phyloP scores from a whole-genome alignment of 1,140 invertebrate species.

The Subanguina moxae region DNA sequence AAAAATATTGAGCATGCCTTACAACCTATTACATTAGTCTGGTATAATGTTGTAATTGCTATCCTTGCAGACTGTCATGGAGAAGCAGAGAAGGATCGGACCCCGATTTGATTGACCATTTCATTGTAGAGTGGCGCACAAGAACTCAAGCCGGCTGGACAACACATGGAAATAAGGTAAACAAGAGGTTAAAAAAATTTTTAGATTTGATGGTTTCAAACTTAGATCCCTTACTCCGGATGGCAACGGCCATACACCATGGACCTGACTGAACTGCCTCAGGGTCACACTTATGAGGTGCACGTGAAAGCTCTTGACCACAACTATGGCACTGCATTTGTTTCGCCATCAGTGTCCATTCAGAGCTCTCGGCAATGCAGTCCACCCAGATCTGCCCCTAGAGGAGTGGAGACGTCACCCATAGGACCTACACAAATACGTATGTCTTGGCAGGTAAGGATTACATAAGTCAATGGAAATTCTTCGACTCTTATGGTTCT shows the following conservation, averaged over 20 bases:
- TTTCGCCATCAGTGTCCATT: slow-evolving; percentile 48
- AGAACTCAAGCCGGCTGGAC: slow-evolving; percentile 49
- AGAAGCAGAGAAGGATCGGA: slow-evolving; percentile 25
- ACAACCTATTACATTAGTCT: neutral
- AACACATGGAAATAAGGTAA: slow-evolving; percentile 32
- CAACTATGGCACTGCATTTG: slow-evolving; percentile 48
- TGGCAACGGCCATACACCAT: slow-evolving; percentile 56
- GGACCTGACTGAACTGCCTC: slow-evolving; percentile 51
- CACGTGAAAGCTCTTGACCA: slow-evolving; percentile 54
- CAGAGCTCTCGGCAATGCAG: slow-evolving; percentile 20
- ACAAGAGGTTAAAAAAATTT: neutral
- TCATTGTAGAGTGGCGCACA: slow-evolving; percentile 50
- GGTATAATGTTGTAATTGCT: neutral
- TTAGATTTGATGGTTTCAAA: neutral
- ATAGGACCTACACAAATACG: slow-evolving; percentile 57
- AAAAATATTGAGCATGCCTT: neutral
- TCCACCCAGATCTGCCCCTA: slow-evolving; percentile 47
- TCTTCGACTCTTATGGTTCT: too few relatives aligned
- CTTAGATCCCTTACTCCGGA: slow-evolving; percentile 50
- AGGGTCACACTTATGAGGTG: slow-evolving; percentile 55
- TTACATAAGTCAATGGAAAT: too few relatives aligned
- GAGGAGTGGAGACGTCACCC: slow-evolving; percentile 49
- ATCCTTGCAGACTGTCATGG: slow-evolving; percentile 29
- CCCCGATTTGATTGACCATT: slow-evolving; percentile 46
- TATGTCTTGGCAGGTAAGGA: slow-evolving; percentile 44